These are phyloP conservation scores for Nothura maculosa DNA, from an alignment of 2,797 vertebrate genomes.

Conservation along the genomic window DNA sequence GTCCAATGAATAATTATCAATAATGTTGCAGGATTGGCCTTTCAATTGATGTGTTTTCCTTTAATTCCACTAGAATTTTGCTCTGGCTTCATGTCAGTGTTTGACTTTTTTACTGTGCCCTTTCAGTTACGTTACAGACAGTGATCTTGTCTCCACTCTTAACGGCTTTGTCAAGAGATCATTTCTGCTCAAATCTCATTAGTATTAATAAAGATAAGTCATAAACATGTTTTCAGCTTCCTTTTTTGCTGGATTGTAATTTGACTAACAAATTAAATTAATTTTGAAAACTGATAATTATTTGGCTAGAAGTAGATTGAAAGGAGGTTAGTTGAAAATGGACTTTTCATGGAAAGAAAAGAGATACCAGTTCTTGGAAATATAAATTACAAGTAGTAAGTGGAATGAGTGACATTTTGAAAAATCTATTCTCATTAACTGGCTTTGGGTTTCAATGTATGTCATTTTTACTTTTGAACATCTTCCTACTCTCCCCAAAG, in stretches of 20 bases:
- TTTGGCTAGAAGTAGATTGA: conserved; percentile 43
- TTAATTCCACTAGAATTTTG: conserved; percentile 36
- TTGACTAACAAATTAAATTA: conserved; percentile 66
- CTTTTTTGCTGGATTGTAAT: conserved; percentile 39
- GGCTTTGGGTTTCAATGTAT: conserved; percentile 46
- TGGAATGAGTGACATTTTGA: conserved; percentile 51
- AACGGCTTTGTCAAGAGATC: conserved; percentile 60
- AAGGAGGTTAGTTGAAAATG: conserved; percentile 38
- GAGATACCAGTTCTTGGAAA: conserved; percentile 23
- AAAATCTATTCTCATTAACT: conserved; percentile 68
- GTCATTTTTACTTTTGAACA: conserved; percentile 38
- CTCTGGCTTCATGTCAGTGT: background rate
- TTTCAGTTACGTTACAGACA: conserved; percentile 30
- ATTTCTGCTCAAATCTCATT: conserved; percentile 53
- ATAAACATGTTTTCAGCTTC: conserved; percentile 55
- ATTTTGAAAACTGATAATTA: conserved; percentile 61
- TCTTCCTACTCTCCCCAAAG: background rate
- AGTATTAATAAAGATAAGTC: conserved; percentile 61
- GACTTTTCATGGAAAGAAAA: background rate
- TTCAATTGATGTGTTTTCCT: background rate
- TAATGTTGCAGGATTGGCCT: background rate
- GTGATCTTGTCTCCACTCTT: conserved; percentile 38
- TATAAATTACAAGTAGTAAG: background rate
- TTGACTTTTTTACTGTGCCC: conserved; percentile 34
- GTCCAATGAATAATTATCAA: background rate